Conservation (phyloP, 2,888 invertebrate species). For the Nephrotoma guestfalica region DNA sequence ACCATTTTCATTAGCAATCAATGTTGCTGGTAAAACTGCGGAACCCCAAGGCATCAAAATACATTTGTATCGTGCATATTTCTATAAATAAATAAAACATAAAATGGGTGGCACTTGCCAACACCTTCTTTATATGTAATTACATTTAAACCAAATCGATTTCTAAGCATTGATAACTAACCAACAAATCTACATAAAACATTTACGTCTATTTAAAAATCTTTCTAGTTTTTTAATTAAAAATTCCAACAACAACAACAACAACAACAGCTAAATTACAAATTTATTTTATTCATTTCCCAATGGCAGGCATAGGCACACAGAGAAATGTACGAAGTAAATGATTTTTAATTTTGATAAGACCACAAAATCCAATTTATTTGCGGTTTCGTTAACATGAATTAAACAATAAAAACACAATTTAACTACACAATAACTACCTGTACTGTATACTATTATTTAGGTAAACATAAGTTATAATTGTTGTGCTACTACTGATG, state of each 20-base stretch:
- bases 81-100: not conserved
- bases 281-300: not conserved
- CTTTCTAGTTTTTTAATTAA: not conserved
- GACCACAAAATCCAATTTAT: not conserved
- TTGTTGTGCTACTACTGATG: not conserved
- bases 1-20: too few relatives aligned
- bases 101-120: not conserved
- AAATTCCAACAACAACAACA: not conserved
- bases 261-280: not conserved
- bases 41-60: too few relatives aligned
- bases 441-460: not conserved
- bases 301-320: not conserved
- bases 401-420: not conserved
- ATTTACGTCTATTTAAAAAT: not conserved
- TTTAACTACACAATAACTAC: not conserved
- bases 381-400: not conserved
- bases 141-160: not conserved
- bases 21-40: too few relatives aligned
- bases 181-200: not conserved
- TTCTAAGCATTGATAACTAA: not conserved
- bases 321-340: not conserved
- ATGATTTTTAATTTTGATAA: not conserved
- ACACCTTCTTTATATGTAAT: not conserved
- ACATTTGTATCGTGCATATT: too few relatives aligned
- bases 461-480: not conserved